Conservation (phyloP, 2,113 vertebrate species). For the Eidolon helvum region DNA sequence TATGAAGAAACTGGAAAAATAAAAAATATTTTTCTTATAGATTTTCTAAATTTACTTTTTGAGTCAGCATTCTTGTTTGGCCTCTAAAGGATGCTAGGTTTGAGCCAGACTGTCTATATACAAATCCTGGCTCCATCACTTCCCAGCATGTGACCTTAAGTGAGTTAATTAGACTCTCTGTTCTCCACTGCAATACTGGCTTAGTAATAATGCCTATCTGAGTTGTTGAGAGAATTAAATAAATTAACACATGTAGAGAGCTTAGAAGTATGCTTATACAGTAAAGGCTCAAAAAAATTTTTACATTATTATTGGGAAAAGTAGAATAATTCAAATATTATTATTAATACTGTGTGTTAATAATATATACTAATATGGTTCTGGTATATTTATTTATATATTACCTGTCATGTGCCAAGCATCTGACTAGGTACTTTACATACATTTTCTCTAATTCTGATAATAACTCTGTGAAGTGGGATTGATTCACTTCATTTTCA, state of each 20-base stretch:
- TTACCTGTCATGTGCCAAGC: background rate
- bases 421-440: background rate
- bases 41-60: background rate
- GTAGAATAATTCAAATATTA: slow-evolving; percentile 8
- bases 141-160: background rate
- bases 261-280: background rate
- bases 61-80: background rate
- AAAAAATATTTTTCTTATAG: background rate
- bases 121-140: background rate
- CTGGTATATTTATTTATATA: background rate
- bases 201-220: background rate
- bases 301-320: slow-evolving; percentile 26
- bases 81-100: background rate
- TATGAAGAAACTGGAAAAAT: background rate
- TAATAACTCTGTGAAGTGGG: background rate
- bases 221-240: background rate
- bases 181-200: background rate
- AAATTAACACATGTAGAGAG: background rate
- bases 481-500: background rate
- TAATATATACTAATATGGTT: background rate
- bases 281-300: background rate
- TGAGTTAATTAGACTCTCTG: background rate
- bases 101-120: background rate
- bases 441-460: slow-evolving; percentile 20
- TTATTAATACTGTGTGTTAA: background rate